Evolutionary conservation across 2,888 invertebrate genomes (phyloP).

Genomic region (Melipona bicolor): DNA sequence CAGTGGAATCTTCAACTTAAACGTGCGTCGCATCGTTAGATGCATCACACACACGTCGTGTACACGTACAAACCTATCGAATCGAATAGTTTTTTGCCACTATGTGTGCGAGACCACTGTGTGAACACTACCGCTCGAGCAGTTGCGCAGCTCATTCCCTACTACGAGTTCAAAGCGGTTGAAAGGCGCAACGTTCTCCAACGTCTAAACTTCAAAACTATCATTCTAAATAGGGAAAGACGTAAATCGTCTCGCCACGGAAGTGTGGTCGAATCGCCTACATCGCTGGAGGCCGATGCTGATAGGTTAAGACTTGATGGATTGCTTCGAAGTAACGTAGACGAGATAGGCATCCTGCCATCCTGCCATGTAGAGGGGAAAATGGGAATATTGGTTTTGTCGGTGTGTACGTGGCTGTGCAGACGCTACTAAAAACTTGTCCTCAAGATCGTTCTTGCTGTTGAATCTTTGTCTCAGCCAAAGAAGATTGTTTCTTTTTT

Average conservation of each 20-base stretch:
- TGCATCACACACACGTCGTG: too few relatives aligned
- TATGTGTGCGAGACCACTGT: too few relatives aligned
- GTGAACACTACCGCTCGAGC: too few relatives aligned
- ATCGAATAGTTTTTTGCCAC: neutral
- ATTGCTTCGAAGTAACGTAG: neutral
- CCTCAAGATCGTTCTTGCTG: neutral
- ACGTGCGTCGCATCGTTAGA: neutral
- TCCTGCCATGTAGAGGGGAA: neutral
- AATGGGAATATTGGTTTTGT: neutral
- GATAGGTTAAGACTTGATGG: constrained; percentile 8
- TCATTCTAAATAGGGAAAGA: neutral
- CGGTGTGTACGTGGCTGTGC: neutral
- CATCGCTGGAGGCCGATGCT: neutral
- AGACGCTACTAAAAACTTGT: neutral
- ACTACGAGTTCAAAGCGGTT: neutral
- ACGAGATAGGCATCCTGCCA: neutral
- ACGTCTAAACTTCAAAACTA: neutral
- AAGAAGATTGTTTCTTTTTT: neutral
- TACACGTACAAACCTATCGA: neutral
- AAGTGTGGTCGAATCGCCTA: neutral
- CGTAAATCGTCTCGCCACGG: neutral
- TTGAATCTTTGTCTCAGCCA: neutral
- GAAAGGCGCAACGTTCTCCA: neutral
- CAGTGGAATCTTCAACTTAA: neutral
- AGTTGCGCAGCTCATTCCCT: too few relatives aligned